Evolutionary conservation across 2,888 invertebrate genomes (phyloP).

Genomic region (Aphrophora alni): DNA sequence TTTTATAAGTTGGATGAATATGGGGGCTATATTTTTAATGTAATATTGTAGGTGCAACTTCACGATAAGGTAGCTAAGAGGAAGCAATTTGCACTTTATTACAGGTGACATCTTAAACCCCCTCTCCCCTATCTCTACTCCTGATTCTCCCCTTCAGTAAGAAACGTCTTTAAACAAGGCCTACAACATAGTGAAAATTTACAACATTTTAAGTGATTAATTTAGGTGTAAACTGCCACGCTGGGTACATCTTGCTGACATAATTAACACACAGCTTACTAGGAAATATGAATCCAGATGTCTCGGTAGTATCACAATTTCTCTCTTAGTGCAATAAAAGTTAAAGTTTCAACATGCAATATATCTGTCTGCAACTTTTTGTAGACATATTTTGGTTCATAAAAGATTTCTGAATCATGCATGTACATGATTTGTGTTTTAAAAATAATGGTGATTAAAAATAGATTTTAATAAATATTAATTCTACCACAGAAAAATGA

Average conservation of each 20-base stretch:
- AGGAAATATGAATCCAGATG: not conserved
- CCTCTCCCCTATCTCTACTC: not conserved
- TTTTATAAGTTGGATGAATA: no score
- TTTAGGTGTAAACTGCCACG: not conserved
- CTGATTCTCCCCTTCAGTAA: no score
- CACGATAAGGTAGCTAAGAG: not conserved
- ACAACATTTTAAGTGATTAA: not conserved
- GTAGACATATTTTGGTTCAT: no score
- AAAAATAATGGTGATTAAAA: no score
- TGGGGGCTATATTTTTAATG: not conserved
- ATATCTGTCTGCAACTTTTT: no score
- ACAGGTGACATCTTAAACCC: not conserved
- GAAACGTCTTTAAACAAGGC: not conserved
- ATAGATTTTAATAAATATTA: no score
- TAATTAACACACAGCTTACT: not conserved
- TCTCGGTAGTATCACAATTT: not conserved
- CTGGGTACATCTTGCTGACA: not conserved
- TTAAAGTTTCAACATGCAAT: no score
- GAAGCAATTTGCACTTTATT: not conserved
- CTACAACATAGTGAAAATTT: not conserved
- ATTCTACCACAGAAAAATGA: no score
- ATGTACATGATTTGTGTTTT: no score
- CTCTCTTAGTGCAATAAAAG: no score
- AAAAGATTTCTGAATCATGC: no score
- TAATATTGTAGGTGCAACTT: not conserved